Base-by-base conservation (phyloP, 2,797 vertebrate genomes). In the Tauraco hartlaubi region DNA sequence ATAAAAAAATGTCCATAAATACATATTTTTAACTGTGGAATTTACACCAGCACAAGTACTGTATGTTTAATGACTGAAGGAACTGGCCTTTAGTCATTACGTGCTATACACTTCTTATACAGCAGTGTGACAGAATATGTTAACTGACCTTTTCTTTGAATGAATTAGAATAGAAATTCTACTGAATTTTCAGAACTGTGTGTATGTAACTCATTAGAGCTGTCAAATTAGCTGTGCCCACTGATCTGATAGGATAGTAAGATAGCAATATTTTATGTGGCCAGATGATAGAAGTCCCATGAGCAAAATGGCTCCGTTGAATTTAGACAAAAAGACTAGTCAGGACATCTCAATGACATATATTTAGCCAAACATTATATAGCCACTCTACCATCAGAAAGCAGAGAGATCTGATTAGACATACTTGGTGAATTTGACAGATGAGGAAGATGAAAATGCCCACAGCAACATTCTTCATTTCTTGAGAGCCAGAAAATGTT, bases 101-200 rank as follows among this genome's bases (percentile, higher is more conserved):
- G 4, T 67, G 48, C 10, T 68, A 18, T 77, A 62, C 12, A 16
- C 54, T 67, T 92, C 61, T 89, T 76, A 11, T 51, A 37, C 13
- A 85, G 73, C 61, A 69, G 4, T 80, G 46, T 92, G 94, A 85
- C 79, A 68, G 37, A 84, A 80, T 86, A 72, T 87, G 43, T 81
- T 86, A 71, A 80, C 83, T 96, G 91, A 96, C 88, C 92, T 94
- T 93, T 97, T 79, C 76, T 63, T 80, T 62, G 37, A 81, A 69
- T 79, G 51, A 80, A 90, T 94, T 91, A 78, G 44, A 79, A 61
- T 55, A 72, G 43, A 78, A 93, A 55, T 81, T 76, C 29, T 48
- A 17, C 39, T 56, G 56, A 88, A 41, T 85, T 86, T 86, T 88
- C 52, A 66, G 52, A 51, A 39, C 52, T 66, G 1, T 88, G 49